Conservation (phyloP, 2,113 vertebrate genomes). For the Rhinichthys klamathensis region DNA sequence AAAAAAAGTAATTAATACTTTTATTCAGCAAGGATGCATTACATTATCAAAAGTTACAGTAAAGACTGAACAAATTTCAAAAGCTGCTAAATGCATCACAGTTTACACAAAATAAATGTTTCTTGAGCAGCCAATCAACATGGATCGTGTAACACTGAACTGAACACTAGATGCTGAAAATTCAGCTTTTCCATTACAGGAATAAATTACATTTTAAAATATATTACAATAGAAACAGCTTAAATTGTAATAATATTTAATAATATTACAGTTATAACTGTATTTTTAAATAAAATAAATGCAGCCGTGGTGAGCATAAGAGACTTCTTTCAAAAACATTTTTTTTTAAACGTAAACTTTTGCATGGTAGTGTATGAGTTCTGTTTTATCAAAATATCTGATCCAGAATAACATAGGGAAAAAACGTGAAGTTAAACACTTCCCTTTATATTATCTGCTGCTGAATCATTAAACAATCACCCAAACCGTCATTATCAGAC, state of each 20-base stretch:
- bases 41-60: not conserved
- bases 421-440: slow-evolving; percentile 6
- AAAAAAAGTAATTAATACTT: not conserved
- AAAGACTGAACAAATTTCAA: too few relatives aligned
- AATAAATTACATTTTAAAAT: not conserved
- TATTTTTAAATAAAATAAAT: not conserved
- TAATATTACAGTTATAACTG: not conserved
- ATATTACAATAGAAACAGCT: not conserved
- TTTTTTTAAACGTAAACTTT: not conserved
- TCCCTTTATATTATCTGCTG: not conserved
- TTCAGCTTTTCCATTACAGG: not conserved
- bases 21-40: not conserved
- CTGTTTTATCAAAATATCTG: not conserved
- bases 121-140: not conserved
- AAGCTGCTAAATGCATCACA: not conserved
- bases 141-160: not conserved
- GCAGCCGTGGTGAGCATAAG: not conserved
- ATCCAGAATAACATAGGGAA: not conserved
- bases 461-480: slow-evolving; percentile 23
- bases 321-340: not conserved
- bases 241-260: not conserved
- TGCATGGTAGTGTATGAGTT: not conserved
- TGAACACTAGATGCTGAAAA: not conserved
- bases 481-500: slow-evolving; percentile 11
- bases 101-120: not conserved